Evolutionary conservation across 2,888 invertebrate genomes (phyloP).

Genomic region (Pherbina coryleti): DNA sequence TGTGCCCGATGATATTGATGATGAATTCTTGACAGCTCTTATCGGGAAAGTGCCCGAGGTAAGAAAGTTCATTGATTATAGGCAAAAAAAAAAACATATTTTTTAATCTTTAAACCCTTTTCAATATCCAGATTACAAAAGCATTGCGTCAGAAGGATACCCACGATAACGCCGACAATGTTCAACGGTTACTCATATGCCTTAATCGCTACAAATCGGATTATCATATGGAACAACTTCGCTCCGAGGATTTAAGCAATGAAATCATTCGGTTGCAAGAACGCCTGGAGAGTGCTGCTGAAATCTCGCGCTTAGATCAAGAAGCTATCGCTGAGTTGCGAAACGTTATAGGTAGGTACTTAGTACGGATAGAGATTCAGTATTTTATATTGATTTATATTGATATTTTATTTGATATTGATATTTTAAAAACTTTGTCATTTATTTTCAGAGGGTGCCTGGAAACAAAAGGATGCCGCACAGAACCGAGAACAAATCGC

Average conservation of each 20-base stretch:
- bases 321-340: constrained; percentile 64
- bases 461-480: constrained; percentile 68
- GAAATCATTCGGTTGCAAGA: constrained; percentile 56
- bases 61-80: neutral
- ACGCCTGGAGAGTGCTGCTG: constrained; percentile 57
- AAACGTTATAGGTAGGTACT: constrained; percentile 65
- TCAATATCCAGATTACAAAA: constrained; percentile 58
- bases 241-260: constrained; percentile 56
- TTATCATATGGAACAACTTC: constrained; percentile 56
- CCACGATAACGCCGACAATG: constrained; percentile 66
- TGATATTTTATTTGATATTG: neutral
- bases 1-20: constrained; percentile 67
- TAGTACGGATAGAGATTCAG: neutral
- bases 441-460: constrained; percentile 62
- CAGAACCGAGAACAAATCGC: constrained; percentile 66
- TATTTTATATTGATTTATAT: neutral
- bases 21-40: constrained; percentile 63
- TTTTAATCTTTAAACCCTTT: neutral
- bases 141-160: constrained; percentile 64
- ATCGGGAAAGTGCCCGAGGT: constrained; percentile 63
- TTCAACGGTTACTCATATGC: constrained; percentile 65
- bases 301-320: constrained; percentile 62
- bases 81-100: neutral
- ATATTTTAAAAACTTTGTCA: too few species aligned
- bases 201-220: constrained; percentile 62